A percentile compares a stretch with the other conserved stretches of the same genome.
These are phyloP conservation scores for Fulica atra DNA, from an alignment of 2,113 vertebrate species.

Conservation along the genomic window DNA sequence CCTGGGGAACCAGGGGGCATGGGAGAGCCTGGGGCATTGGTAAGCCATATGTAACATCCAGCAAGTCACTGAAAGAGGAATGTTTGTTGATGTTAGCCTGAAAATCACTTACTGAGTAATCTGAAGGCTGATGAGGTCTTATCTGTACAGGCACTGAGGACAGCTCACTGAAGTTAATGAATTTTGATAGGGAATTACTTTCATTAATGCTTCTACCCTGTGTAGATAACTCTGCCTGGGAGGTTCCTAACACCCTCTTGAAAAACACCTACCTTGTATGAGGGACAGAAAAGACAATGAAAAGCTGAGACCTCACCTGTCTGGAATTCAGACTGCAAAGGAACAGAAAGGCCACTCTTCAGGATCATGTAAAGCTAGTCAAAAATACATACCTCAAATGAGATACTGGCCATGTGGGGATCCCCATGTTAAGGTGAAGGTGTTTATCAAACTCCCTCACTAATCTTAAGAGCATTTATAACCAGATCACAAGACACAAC, in stretches of 20 bases:
- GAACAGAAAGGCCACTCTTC: background rate
- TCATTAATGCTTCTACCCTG: background rate
- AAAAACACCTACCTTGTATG: background rate
- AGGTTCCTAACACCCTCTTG: background rate
- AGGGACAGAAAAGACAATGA: background rate
- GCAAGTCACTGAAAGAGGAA: background rate
- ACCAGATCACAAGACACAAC: background rate
- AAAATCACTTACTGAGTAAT: background rate
- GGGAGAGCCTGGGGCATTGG: background rate
- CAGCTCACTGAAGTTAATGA: background rate
- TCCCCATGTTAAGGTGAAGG: background rate
- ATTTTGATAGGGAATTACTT: background rate
- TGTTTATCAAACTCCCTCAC: background rate
- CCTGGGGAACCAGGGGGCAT: background rate
- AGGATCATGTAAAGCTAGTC: background rate
- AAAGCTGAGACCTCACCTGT: background rate
- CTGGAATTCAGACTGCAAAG: background rate
- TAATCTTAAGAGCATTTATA: background rate
- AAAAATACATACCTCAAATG: background rate
- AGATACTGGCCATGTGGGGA: background rate
- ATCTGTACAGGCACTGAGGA: background rate
- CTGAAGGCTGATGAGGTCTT: background rate
- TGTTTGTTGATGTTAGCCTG: background rate
- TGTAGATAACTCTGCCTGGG: background rate
- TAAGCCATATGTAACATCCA: background rate